Conservation (phyloP, 2,888 invertebrate species). For the Drosophila paranaensis region DNA sequence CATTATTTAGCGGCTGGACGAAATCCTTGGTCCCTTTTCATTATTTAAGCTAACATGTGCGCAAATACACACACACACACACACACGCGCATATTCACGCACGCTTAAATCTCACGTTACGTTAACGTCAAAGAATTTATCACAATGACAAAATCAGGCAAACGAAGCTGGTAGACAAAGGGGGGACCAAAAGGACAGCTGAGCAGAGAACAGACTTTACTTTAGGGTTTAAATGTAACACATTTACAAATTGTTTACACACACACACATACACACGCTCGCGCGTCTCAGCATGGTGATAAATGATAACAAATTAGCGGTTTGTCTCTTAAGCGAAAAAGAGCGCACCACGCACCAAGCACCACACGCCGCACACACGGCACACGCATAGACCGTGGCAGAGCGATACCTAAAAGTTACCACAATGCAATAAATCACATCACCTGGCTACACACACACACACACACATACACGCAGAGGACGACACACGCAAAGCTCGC, state of each 20-base stretch:
- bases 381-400: constrained; percentile 26
- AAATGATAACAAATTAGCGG: constrained; percentile 79
- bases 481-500: constrained; percentile 3
- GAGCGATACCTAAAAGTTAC: constrained; percentile 75
- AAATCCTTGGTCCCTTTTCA: constrained; percentile 63
- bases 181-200: background rate
- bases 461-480: constrained; percentile 13
- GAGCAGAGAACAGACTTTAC: constrained; percentile 59
- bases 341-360: constrained; percentile 33
- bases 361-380: constrained; percentile 20
- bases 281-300: constrained; percentile 69
- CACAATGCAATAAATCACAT: constrained; percentile 78
- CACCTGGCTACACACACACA: constrained; percentile 60
- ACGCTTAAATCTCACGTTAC: constrained; percentile 56
- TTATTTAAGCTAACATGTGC: constrained; percentile 58
- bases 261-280: constrained; percentile 43
- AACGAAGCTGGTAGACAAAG: constrained; percentile 8
- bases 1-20: constrained; percentile 76
- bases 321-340: constrained; percentile 67
- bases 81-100: constrained; percentile 20
- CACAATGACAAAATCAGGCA: constrained; percentile 74
- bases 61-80: constrained; percentile 26
- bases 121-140: constrained; percentile 71
- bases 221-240: constrained; percentile 77
- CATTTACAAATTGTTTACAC: constrained; percentile 77